Base-by-base conservation (phyloP, 2,113 vertebrate species). In the Grammomys surdaster region DNA sequence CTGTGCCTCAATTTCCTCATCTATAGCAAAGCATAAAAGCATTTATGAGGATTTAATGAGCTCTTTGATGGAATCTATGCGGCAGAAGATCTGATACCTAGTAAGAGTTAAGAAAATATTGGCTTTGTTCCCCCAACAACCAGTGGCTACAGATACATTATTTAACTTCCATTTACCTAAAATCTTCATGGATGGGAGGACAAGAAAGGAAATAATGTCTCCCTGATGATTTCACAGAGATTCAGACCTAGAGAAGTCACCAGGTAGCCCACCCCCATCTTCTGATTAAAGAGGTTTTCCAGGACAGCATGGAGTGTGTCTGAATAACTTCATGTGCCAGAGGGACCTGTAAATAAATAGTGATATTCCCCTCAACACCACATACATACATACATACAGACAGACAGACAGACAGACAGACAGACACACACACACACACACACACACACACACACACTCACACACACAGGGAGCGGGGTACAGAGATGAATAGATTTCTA, bases 251-350 rank as follows among this genome's bases (percentile, higher is more conserved):
- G 78, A 91, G 14, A 70, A 78, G 72, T 9, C n/a, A 46, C 10
- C 22, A 94, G n/a, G 28, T 65, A 91, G 60, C 43, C 9, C 31
- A 88, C 8, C 0, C 31, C 1, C 11, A 80, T 75, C 56, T 93
- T 96, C 43, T 91, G 36, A 93, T 90, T 92, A 80, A 95, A 81
- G 20, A 91, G 77, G 73, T 91, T 92, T 60, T 51, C 67, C 33
- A 91, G 69, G 26, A 20, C 43, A 81, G 28, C 60, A 26, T 86
- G 67, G 70, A 84, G n/a, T 86, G 13, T 70, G 86, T 36, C 78
- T 94, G 36, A 95, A 86, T 77, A 80, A 76, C 19, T 90, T 93
- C 46, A 80, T 46, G 63, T 17, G 4, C 72, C 60, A 72, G 70
- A 22, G 69, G 88, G 20, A 54, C 31, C 17, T 36, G 33, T 73